These are phyloP conservation scores for Bombus pascuorum DNA, from an alignment of 1,140 invertebrate species.

Conservation along the genomic window DNA sequence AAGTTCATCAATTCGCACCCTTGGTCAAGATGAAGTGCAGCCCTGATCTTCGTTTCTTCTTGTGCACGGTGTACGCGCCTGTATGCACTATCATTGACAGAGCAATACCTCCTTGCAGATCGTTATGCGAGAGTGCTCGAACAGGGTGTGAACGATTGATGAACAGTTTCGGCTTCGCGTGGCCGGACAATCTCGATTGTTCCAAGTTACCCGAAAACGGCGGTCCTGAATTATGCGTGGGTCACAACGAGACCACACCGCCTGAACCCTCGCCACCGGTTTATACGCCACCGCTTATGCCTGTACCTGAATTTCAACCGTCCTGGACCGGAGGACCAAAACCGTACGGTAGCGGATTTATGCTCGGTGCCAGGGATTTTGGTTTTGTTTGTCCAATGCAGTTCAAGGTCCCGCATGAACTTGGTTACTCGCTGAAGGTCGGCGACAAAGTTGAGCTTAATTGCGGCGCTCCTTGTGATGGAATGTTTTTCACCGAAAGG, in stretches of 20 bases:
- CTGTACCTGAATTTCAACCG: constrained; percentile 74
- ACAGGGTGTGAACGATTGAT: constrained; percentile 95
- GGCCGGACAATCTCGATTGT: constrained; percentile 97
- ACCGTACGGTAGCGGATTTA: constrained; percentile 70
- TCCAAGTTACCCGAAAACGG: constrained; percentile 92
- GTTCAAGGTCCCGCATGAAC: constrained; percentile 90
- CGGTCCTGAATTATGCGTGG: constrained; percentile 91
- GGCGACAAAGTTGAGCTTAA: constrained; percentile 90
- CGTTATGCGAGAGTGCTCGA: constrained; percentile 93
- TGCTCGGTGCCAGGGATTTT: constrained; percentile 84
- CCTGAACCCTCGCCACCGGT: constrained; percentile 76
- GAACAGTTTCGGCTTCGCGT: constrained; percentile 95
- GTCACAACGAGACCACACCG: constrained; percentile 88
- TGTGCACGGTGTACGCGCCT: constrained; percentile 98
- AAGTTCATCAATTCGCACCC: constrained; percentile 96
- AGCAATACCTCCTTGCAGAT: constrained; percentile 95
- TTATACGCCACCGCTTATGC: constrained; percentile 73
- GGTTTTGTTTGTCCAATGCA: constrained; percentile 94
- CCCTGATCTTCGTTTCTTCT: constrained; percentile 95
- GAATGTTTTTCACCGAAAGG: constrained; percentile 94
- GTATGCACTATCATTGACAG: constrained; percentile 96
- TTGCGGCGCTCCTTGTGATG: constrained; percentile 96
- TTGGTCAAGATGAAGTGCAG: constrained; percentile 98
- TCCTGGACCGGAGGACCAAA: constrained; percentile 76
- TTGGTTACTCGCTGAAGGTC: constrained; percentile 92